Conservation (phyloP, 1,140 invertebrate species). For the Piezodorus guildinii region DNA sequence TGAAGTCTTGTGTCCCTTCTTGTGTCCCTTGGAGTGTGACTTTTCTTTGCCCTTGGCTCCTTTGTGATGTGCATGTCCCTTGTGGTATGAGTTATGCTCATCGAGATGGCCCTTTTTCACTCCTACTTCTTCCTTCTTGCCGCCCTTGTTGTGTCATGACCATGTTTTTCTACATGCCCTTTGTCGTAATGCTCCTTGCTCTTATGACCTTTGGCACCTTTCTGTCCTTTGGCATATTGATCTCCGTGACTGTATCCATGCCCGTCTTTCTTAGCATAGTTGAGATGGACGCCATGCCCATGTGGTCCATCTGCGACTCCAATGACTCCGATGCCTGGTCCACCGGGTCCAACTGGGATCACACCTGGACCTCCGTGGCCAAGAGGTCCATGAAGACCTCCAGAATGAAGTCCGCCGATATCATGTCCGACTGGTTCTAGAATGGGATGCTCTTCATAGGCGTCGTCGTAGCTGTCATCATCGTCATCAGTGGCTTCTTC, state of each 20-base stretch:
- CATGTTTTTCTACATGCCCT: constrained; percentile 30
- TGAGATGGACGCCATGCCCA: constrained; percentile 8
- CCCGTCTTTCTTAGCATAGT: constrained; percentile 5
- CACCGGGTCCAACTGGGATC: not conserved
- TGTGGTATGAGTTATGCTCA: constrained; percentile 33
- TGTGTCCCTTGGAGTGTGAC: constrained; percentile 39
- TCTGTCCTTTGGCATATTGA: constrained; percentile 33
- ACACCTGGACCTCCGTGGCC: not conserved
- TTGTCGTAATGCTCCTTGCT: constrained; percentile 36
- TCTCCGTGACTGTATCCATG: constrained; percentile 14
- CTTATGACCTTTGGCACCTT: constrained; percentile 47
- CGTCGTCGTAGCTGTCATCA: not conserved
- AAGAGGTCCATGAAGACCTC: not conserved
- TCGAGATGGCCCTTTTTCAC: constrained; percentile 31
- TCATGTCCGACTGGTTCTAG: constrained; percentile 3
- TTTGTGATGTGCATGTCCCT: constrained; percentile 33
- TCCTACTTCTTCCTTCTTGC: constrained; percentile 28
- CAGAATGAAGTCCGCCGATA: not conserved
- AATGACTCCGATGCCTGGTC: not conserved
- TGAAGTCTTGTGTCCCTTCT: constrained; percentile 50
- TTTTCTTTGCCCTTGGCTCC: constrained; percentile 27
- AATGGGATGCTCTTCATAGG: not conserved
- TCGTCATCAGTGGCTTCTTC: constrained; percentile 15
- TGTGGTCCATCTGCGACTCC: not conserved
- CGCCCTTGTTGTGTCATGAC: constrained; percentile 29